Percentiles rank a stretch among this genome's conserved stretches.
phyloP scores from a whole-genome alignment of 2,888 invertebrate genomes.

The Saturnia pavonia region DNA sequence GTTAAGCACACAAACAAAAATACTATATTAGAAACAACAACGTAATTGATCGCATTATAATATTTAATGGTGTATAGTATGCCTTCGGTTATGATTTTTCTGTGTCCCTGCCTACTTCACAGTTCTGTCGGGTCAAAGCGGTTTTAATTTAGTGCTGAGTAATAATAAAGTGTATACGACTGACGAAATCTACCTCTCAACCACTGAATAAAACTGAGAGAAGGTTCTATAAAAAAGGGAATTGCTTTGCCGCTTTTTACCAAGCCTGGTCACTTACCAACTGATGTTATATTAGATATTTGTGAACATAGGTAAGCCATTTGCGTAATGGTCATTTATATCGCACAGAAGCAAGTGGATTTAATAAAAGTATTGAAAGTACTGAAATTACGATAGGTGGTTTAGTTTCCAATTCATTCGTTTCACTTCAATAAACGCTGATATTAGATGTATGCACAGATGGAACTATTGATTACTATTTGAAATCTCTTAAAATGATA shows the following conservation, averaged over 20 bases:
- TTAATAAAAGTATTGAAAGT: background rate
- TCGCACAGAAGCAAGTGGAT: background rate
- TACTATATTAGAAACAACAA: background rate
- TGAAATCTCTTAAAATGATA: no score
- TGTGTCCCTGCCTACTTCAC: constrained; percentile 21
- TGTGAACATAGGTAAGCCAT: background rate
- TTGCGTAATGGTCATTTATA: background rate
- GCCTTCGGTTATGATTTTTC: constrained; percentile 5
- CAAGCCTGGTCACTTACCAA: background rate
- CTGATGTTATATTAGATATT: background rate
- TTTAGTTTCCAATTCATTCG: no score
- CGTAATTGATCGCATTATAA: background rate
- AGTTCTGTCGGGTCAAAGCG: constrained; percentile 32
- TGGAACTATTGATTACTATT: no score
- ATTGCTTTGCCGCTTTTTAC: constrained; percentile 30
- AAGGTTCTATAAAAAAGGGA: constrained; percentile 24
- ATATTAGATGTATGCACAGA: no score
- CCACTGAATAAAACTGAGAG: constrained; percentile 34
- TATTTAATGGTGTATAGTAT: background rate
- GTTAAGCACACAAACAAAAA: background rate
- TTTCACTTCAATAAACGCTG: no score
- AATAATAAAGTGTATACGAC: constrained; percentile 35
- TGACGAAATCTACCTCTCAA: constrained; percentile 28
- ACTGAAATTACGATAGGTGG: background rate
- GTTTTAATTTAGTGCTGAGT: constrained; percentile 40